Evolutionary conservation across 2,888 invertebrate species (phyloP).

Genomic region (Allygus modestus): DNA sequence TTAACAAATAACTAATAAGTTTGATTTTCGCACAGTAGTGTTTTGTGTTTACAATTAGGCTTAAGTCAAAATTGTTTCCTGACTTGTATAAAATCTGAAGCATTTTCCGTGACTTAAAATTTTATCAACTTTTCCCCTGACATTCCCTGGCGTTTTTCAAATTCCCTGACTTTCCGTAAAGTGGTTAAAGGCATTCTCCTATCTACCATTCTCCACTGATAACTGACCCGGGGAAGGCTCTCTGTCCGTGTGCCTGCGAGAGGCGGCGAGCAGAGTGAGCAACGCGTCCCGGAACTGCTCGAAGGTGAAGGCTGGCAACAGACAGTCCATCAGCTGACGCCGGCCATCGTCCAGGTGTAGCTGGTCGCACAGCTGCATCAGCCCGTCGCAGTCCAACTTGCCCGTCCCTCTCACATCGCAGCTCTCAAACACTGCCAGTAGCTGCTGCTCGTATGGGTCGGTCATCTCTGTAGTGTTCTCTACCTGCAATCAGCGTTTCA

Average conservation of each 20-base stretch:
- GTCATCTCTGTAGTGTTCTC: conserved; percentile 3
- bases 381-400: conserved; percentile 82
- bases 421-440: conserved; percentile 88
- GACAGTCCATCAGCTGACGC: conserved; percentile 79
- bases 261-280: conserved; percentile 78
- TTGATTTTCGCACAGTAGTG: too few species aligned
- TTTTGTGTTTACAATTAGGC: too few species aligned
- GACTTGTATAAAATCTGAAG: too few species aligned
- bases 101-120: too few species aligned
- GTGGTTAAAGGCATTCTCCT: too few species aligned
- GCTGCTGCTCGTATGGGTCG: conserved; percentile 90
- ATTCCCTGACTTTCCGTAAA: too few species aligned
- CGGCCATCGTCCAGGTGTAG: conserved; percentile 87
- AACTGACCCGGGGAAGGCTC: conserved; percentile 73
- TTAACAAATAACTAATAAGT: too few species aligned
- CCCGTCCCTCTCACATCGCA: conserved; percentile 85
- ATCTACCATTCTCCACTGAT: too few species aligned
- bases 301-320: conserved; percentile 82
- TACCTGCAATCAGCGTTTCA: not conserved
- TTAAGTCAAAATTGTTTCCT: too few species aligned
- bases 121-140: too few species aligned
- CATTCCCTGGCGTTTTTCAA: too few species aligned
- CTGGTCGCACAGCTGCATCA: conserved; percentile 84
- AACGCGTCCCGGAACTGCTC: conserved; percentile 87
- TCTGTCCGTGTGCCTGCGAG: conserved; percentile 68